Evolutionary conservation across 1,140 invertebrate genomes (phyloP).

Genomic region (Diorhabda carinulata): DNA sequence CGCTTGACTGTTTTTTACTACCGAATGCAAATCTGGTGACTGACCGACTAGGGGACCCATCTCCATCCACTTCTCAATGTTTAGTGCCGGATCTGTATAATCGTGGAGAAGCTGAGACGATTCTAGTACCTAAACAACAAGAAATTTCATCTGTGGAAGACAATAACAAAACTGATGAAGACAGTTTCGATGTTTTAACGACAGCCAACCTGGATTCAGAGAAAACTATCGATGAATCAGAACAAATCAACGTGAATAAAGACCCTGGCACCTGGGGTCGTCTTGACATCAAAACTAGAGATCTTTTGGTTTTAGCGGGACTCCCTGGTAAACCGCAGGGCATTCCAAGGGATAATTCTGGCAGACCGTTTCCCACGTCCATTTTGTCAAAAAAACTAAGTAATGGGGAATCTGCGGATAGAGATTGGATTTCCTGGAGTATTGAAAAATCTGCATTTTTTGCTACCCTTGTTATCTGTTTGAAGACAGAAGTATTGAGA

Average conservation of each 20-base stretch:
- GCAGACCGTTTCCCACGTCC: neutral
- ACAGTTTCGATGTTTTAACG: no score
- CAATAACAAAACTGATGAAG: no score
- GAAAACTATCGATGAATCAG: neutral
- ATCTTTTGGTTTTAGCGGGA: no score
- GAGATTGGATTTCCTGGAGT: neutral
- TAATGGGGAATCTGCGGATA: slow-evolving; percentile 1
- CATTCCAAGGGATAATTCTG: neutral
- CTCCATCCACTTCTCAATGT: neutral
- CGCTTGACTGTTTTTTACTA: neutral
- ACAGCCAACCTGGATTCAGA: neutral
- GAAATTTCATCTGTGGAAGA: no score
- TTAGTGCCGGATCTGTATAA: no score
- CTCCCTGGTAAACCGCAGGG: neutral
- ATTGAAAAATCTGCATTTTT: neutral
- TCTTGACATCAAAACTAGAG: no score
- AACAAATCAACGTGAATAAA: neutral
- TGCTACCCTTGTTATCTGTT: neutral
- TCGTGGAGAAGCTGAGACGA: no score
- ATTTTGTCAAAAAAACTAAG: slow-evolving; percentile 3
- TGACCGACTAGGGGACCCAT: neutral
- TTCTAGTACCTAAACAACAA: no score
- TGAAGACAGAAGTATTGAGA: neutral
- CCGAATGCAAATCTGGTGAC: neutral
- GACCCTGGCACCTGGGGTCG: neutral